Evolutionary conservation across 2,888 invertebrate genomes (phyloP), one percentile per base, ranked within the genome.

Genomic region (Synanthedon myopaeformis): DNA sequence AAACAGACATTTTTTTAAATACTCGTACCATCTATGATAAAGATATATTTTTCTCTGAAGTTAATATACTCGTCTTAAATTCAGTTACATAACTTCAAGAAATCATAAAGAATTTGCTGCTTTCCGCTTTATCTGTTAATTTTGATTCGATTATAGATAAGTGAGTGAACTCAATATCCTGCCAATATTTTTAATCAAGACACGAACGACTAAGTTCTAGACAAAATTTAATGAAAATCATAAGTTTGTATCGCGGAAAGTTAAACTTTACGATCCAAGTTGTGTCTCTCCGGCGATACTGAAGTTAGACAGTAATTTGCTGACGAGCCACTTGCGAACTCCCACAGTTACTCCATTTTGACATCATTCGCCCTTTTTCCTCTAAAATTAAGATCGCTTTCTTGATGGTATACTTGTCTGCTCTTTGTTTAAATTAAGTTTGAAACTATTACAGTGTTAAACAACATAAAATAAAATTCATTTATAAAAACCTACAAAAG

Each of bases 321-420:
- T 79, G 79, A 79, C 74, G 76, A 76, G 76, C 71, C 67, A 77
- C 78, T 79, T 74, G 67, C 67, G 62, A 79, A 78, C 70, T 79
- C 66, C 14, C 58, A n/a, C n/a, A 54, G 60, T 65, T 65, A 65
- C 68, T 63, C 62, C 62, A 67, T 70, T 72, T 68, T 65, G 45
- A 45, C 45, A 45, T 45, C 12, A 13, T 45, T 45, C 45, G 45
- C 56, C 54, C 55, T 54, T 59, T 58, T 58, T 59, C 58, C 14
- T 45, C 4, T n/a, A n/a, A 45, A 45, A 45, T 45, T 45, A 45
- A 14, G 45, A 45, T 14, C 45, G 45, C 14, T 45, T 45, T 45
- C 14, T 14, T 14, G 45, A 13, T 13, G 4, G n/a, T 45, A 45
- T 4, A 14, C 45, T 45, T 14, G 14, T 45, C n/a, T 45, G n/a